Conservation (phyloP, 2,797 vertebrate genomes). For the Fringilla coelebs region DNA sequence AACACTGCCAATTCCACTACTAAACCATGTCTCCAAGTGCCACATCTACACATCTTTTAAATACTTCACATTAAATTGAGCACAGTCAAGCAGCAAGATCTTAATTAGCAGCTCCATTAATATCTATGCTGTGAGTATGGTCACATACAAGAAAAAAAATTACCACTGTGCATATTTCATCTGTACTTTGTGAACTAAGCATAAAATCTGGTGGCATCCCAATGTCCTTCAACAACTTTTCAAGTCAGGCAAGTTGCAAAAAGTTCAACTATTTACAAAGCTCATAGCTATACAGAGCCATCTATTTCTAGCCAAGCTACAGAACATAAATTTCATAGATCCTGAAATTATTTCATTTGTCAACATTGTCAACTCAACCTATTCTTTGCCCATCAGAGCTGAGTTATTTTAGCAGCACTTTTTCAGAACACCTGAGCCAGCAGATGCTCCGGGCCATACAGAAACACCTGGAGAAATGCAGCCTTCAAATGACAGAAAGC, state of each 20-base stretch:
- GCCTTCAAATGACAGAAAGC: not conserved
- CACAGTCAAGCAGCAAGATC: not conserved
- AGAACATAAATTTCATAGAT: not conserved
- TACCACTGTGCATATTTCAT: not conserved
- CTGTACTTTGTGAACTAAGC: not conserved
- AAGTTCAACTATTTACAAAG: not conserved
- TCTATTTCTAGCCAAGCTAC: not conserved
- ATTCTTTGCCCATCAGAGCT: not conserved
- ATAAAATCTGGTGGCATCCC: not conserved
- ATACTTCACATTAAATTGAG: not conserved
- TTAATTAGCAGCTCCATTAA: constrained; percentile 5
- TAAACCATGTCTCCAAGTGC: not conserved
- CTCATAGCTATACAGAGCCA: not conserved
- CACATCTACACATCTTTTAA: not conserved
- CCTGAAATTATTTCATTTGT: not conserved
- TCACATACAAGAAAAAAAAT: not conserved
- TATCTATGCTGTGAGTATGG: not conserved
- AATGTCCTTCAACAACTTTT: not conserved
- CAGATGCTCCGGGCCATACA: not conserved
- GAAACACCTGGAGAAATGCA: not conserved
- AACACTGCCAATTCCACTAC: not conserved
- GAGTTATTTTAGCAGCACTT: not conserved
- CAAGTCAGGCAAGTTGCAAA: not conserved
- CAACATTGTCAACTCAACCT: not conserved
- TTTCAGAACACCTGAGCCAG: not conserved